Base-by-base conservation (phyloP, 2,797 vertebrate species). In the Taenioides sp. region DNA sequence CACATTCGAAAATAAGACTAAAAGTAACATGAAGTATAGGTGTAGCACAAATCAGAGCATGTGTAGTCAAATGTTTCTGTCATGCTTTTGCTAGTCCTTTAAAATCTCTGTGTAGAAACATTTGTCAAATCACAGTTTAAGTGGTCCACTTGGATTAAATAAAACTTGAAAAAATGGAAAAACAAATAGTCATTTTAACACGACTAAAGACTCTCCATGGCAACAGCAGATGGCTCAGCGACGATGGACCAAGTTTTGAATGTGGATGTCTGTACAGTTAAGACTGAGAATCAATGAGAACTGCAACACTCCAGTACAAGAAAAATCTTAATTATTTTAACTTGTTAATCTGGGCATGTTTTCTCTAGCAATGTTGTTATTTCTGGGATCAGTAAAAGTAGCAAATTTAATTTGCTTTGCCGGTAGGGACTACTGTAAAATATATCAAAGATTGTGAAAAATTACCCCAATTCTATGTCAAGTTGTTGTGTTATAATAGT, bases 161-260 rank as follows among this genome's bases (percentile, higher is more conserved):
- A 75, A 37, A 23, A 71, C 67, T 64, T 2, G 1, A 63, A 63
- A 71, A 76, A 69, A 74, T 57, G 43, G 47, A 64, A 73, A 61
- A 59, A 78, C 67, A 78, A 78, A 71, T 31, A 62, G n/a, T 14
- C 20, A 25, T 63, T 74, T 67, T 43, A 20, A 79, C 65, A n/a
- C 34, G 59, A 73, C 73, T 72, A 80, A 80, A 79, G 63, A 78
- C 67, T 88, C 60, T 31, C 84, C 83, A 87, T 89, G 74, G 88
- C 73, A 91, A 90, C 87, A 78, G 69, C 22, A 65, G 73, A 86
- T 37, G 65, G 72, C 49, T 5, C 71, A 73, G 72, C 67, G 69
- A 72, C 50, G 66, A 84, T 85, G 57, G 50, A 77, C 54, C 64
- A 20, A 68, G 31, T 69, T 16, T n/a, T 73, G 58, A 37, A 72